Percentiles rank a stretch among this genome's conserved stretches.
Evolutionary conservation across 2,797 vertebrate species (phyloP).

Genomic region (Bufotes viridis): DNA sequence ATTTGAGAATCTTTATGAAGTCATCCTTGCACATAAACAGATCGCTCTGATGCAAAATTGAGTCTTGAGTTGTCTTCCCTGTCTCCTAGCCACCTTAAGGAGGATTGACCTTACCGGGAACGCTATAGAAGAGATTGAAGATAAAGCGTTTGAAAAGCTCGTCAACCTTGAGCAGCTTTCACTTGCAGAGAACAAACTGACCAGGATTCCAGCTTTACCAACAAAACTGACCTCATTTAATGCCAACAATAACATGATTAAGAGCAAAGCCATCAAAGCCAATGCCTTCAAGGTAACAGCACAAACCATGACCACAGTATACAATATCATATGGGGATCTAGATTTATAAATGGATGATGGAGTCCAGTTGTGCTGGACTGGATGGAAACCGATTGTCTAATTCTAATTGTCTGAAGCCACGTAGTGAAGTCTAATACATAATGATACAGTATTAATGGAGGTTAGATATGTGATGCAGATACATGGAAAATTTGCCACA

Average conservation of each 20-base stretch:
- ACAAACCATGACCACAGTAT: background rate
- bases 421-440: too few relatives aligned
- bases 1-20: background rate
- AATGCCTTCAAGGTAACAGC: constrained; percentile 90
- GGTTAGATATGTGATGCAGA: too few relatives aligned
- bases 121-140: constrained; percentile 94
- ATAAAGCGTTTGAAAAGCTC: constrained; percentile 91
- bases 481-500: too few relatives aligned
- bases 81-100: constrained; percentile 86
- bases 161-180: constrained; percentile 86
- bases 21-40: background rate
- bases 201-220: constrained; percentile 90
- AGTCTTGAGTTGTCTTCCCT: background rate
- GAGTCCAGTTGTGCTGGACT: too few relatives aligned
- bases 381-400: too few relatives aligned
- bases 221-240: constrained; percentile 87
- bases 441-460: too few relatives aligned
- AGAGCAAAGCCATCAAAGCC: constrained; percentile 91
- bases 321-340: background rate
- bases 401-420: too few relatives aligned
- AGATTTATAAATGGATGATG: background rate
- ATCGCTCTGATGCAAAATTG: background rate
- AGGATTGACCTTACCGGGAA: constrained; percentile 96
- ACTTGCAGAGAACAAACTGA: constrained; percentile 89
- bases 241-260: constrained; percentile 91